Evolutionary conservation across 2,888 invertebrate genomes (phyloP).

Genomic region (Scaptomyza flava): DNA sequence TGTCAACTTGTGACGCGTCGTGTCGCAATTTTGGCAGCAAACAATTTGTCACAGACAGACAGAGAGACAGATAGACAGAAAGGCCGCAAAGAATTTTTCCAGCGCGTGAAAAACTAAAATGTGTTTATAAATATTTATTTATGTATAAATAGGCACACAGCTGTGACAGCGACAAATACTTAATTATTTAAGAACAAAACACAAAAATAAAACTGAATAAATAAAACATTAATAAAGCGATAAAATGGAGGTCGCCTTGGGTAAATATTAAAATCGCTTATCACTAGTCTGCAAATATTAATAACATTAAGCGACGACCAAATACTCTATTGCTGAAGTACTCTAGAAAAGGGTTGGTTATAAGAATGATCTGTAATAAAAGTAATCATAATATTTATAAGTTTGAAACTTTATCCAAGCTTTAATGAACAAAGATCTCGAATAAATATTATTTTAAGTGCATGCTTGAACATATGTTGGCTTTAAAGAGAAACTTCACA

Average conservation of each 20-base stretch:
- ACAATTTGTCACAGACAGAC: slow-evolving; percentile 63
- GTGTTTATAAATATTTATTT: slow-evolving; percentile 30
- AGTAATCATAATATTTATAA: too few relatives aligned
- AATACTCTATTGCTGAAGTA: slow-evolving; percentile 11
- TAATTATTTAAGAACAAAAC: slow-evolving; percentile 36
- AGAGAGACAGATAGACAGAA: slow-evolving; percentile 11
- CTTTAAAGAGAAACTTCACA: neutral
- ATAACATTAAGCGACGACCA: neutral
- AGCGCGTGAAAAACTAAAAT: slow-evolving; percentile 40
- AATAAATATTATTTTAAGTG: neutral
- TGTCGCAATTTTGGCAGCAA: slow-evolving; percentile 70
- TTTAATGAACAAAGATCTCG: neutral
- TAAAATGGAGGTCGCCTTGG: slow-evolving; percentile 47
- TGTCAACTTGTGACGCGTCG: slow-evolving; percentile 65
- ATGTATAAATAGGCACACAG: slow-evolving; percentile 48
- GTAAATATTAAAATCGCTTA: slow-evolving; percentile 35
- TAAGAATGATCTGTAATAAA: too few relatives aligned
- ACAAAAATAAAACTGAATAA: neutral
- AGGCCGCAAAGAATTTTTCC: slow-evolving; percentile 41
- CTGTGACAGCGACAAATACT: slow-evolving; percentile 35
- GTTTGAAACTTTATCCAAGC: too few relatives aligned
- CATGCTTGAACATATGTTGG: neutral
- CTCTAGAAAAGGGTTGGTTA: neutral
- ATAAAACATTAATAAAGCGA: slow-evolving; percentile 37
- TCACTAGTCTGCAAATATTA: slow-evolving; percentile 30